A percentile compares a stretch with the other conserved stretches of the same genome.
phyloP scores from a whole-genome alignment of 2,113 vertebrate species.

The Mirounga angustirostris region DNA sequence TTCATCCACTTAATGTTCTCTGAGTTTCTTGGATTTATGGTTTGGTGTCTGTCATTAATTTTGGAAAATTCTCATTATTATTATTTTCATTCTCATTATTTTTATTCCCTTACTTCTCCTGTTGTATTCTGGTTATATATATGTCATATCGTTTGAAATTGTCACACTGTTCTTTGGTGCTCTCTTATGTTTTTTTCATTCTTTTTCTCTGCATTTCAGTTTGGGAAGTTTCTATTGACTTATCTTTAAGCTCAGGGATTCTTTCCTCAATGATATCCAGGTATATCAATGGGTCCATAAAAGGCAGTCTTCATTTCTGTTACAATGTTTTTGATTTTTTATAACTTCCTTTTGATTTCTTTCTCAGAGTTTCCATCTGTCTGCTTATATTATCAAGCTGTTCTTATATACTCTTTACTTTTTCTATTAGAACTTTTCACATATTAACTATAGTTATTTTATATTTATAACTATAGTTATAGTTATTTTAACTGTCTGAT shows the following conservation, averaged over 20 bases:
- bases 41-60: neutral
- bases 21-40: neutral
- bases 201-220: neutral
- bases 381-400: neutral
- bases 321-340: neutral
- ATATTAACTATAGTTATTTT: neutral
- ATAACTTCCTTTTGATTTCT: neutral
- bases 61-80: neutral
- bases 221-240: neutral
- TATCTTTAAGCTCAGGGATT: neutral
- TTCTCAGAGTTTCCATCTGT: neutral
- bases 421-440: neutral
- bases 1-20: neutral
- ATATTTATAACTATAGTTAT: neutral
- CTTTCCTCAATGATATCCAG: neutral
- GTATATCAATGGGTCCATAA: neutral
- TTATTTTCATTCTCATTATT: neutral
- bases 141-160: neutral
- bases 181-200: neutral
- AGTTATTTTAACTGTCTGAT: neutral
- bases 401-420: neutral
- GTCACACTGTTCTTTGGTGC: neutral
- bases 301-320: neutral
- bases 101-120: neutral
- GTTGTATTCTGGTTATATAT: neutral